A percentile compares a stretch with the other conserved stretches of the same genome.
Evolutionary conservation across 2,888 invertebrate genomes (phyloP).

Genomic region (Teleiodes luculella): DNA sequence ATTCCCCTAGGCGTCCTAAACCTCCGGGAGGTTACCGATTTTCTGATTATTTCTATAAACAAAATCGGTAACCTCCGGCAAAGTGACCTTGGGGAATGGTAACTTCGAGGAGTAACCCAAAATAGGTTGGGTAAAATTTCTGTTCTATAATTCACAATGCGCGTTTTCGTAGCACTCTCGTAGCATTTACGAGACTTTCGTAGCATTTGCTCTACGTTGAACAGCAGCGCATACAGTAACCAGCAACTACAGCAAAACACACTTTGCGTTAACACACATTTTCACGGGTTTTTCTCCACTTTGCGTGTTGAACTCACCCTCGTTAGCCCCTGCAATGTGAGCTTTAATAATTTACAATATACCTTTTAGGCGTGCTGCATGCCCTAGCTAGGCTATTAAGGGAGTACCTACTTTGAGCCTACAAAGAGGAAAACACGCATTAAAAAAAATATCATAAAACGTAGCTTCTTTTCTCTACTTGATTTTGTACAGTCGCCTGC

Average conservation of each 20-base stretch:
- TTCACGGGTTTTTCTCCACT: too few relatives aligned
- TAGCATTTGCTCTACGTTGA: not conserved
- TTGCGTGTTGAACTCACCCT: conserved; percentile 29
- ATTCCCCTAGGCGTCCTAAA: too few relatives aligned
- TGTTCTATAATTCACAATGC: not conserved
- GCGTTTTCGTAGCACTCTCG: not conserved
- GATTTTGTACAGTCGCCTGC: conserved; percentile 20
- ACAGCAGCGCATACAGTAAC: not conserved
- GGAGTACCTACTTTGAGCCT: conserved; percentile 16
- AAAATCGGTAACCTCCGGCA: too few relatives aligned
- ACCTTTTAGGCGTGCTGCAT: conserved; percentile 13
- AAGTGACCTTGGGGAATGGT: too few relatives aligned
- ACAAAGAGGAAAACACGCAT: conserved; percentile 33
- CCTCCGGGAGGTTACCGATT: too few relatives aligned
- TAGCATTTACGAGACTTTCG: too few relatives aligned
- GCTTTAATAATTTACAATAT: conserved; percentile 38
- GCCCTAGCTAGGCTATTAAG: conserved; percentile 8
- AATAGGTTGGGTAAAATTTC: not conserved
- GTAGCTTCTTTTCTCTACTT: conserved; percentile 3
- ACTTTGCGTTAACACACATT: conserved; percentile 25
- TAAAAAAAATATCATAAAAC: conserved; percentile 26
- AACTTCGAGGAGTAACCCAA: too few relatives aligned
- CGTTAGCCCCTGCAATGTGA: conserved; percentile 29
- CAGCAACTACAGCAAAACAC: conserved; percentile 31
- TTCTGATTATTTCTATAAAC: too few relatives aligned